Percentiles rank a stretch among this genome's conserved stretches.
Conservation (phyloP, 2,113 vertebrate genomes). For the Saccopteryx bilineata region DNA sequence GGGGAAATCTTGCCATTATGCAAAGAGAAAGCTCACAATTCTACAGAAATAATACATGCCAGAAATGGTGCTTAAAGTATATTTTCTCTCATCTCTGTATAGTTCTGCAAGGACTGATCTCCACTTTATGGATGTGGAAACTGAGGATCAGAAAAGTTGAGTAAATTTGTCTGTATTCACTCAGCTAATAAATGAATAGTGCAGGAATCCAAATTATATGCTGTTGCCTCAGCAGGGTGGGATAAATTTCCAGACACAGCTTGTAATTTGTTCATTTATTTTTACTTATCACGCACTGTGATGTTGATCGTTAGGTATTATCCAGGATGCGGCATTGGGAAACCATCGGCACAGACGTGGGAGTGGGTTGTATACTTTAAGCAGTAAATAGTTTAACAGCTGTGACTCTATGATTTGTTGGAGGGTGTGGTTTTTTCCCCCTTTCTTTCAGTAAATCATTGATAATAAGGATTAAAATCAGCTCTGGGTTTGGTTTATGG, state of each 20-base stretch:
- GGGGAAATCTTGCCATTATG: background rate
- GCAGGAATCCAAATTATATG: background rate
- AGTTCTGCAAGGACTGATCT: background rate
- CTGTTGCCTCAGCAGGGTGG: background rate
- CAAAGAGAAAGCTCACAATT: slow-evolving; percentile 1
- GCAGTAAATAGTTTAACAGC: background rate
- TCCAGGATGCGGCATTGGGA: background rate
- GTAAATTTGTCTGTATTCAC: background rate
- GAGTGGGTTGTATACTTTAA: background rate
- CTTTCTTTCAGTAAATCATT: background rate
- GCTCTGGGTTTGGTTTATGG: background rate
- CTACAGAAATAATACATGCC: background rate
- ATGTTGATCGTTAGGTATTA: background rate
- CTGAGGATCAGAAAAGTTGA: background rate
- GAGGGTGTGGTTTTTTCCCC: background rate
- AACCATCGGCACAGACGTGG: background rate
- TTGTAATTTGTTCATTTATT: background rate
- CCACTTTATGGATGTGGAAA: background rate
- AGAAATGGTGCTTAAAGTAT: background rate
- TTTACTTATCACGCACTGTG: background rate
- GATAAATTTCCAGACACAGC: background rate
- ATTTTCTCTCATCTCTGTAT: background rate
- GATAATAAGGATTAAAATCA: slow-evolving; percentile 19
- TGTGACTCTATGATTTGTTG: background rate
- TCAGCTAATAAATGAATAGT: background rate